A percentile compares a stretch with the other conserved stretches of the same genome.
Evolutionary conservation across 2,797 vertebrate species (phyloP).

Genomic region (Lemur catta): DNA sequence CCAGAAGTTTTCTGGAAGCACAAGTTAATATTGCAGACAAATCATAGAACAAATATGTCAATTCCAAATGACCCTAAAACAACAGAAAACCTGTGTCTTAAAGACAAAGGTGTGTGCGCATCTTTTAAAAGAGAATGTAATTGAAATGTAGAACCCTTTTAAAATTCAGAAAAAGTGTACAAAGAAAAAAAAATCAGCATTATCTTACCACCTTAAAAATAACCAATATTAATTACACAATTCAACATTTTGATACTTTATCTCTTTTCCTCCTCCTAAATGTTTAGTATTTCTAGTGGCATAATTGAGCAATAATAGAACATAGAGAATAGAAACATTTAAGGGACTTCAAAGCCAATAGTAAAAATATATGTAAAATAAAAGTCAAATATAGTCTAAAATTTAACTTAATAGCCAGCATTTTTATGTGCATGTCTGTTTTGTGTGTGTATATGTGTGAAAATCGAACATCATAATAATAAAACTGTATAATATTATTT

Average conservation of each 20-base stretch:
- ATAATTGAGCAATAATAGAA: fast-evolving
- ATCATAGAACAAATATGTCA: no score
- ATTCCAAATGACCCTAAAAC: background rate
- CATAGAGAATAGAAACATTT: no score
- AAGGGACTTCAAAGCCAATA: background rate
- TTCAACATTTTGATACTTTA: fast-evolving
- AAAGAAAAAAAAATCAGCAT: background rate
- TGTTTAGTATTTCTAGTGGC: background rate
- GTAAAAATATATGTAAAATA: background rate
- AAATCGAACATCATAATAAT: background rate
- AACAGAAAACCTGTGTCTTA: background rate
- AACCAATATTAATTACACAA: background rate
- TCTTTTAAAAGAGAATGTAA: background rate
- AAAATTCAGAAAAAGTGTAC: background rate
- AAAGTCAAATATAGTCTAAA: background rate
- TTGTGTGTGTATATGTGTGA: background rate
- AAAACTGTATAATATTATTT: background rate
- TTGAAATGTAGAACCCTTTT: background rate
- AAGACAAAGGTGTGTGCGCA: background rate
- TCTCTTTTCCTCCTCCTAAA: fast-evolving
- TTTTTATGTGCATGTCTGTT: background rate
- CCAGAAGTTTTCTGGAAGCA: background rate
- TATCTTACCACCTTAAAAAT: background rate
- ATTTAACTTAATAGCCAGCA: background rate
- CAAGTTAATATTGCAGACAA: background rate